Percentiles rank a stretch among this genome's conserved stretches.
Conservation (phyloP, 2,797 vertebrate genomes). For the Masticophis lateralis region DNA sequence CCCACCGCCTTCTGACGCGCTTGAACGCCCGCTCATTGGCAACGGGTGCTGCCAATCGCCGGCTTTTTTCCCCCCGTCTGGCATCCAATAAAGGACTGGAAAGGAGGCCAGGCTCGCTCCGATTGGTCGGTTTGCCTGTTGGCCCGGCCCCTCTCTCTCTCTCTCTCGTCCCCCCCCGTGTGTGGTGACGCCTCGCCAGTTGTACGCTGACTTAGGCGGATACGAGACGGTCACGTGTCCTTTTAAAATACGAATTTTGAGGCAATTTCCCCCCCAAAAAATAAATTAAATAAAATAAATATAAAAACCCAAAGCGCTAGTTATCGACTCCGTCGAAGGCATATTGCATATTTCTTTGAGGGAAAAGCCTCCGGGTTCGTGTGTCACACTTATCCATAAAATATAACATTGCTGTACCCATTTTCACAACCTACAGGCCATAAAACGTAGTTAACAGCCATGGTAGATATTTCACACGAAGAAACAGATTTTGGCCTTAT, state of each 20-base stretch:
- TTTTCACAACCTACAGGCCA: neutral
- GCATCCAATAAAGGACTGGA: fast-evolving
- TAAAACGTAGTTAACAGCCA: neutral
- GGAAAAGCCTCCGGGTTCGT: neutral
- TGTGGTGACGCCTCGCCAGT: fast-evolving
- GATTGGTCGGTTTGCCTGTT: fast-evolving
- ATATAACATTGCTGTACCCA: neutral
- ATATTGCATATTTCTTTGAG: neutral
- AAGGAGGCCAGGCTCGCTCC: fast-evolving
- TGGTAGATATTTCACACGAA: neutral
- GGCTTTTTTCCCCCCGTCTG: neutral
- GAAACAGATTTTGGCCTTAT: neutral
- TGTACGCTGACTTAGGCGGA: neutral
- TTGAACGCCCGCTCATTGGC: conserved; percentile 27
- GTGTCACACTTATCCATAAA: neutral
- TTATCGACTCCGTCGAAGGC: neutral
- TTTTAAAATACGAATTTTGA: neutral
- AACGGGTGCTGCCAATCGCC: neutral
- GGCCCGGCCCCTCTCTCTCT: fast-evolving
- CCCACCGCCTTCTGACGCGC: neutral
- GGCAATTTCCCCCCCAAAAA: neutral
- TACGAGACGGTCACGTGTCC: fast-evolving
- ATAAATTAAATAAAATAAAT: neutral
- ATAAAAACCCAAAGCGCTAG: neutral
- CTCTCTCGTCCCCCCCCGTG: fast-evolving